Conservation (phyloP, 92 coral and sea anemone genomes). For the Bergia puertoricense region DNA sequence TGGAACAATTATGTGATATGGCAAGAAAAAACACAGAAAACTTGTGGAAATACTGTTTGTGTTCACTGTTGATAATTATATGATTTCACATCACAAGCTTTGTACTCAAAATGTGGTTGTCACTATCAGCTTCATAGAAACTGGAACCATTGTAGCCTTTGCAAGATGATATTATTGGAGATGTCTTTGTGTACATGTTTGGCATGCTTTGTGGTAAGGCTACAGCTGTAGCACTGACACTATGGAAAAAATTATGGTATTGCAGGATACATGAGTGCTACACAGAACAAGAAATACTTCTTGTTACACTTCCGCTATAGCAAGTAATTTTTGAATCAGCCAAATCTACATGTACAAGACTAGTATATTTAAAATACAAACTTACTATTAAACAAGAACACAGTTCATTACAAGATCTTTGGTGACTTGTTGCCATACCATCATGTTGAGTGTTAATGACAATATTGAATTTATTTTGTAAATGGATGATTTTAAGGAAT, state of each 20-base stretch:
- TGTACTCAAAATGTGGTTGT: conserved; percentile 27
- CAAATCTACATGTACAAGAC: conserved; percentile 24
- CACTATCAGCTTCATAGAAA: conserved; percentile 29
- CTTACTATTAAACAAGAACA: background rate
- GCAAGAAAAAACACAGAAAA: conserved; percentile 15
- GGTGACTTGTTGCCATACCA: conserved; percentile 21
- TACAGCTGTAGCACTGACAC: conserved; percentile 18
- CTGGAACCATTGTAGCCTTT: conserved; percentile 29
- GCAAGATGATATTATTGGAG: conserved; percentile 23
- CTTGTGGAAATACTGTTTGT: conserved; percentile 16
- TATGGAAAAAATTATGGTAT: conserved; percentile 16
- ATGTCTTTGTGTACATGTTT: conserved; percentile 21
- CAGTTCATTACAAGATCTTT: background rate
- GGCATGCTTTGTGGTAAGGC: conserved; percentile 29
- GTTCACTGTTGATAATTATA: conserved; percentile 22
- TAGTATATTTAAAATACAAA: conserved; percentile 8
- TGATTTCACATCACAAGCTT: conserved; percentile 27
- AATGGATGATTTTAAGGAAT: conserved; percentile 20
- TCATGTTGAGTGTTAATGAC: conserved; percentile 21
- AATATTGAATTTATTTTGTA: conserved; percentile 9
- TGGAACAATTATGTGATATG: conserved; percentile 15
- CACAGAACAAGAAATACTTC: background rate
- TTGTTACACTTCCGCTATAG: background rate
- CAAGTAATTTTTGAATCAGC: conserved; percentile 2
- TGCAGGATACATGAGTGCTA: conserved; percentile 17